Percentiles rank a stretch among this genome's conserved stretches.
Conservation (phyloP, 2,113 vertebrate genomes). For the Boulengeromyrus knoepffleri region DNA sequence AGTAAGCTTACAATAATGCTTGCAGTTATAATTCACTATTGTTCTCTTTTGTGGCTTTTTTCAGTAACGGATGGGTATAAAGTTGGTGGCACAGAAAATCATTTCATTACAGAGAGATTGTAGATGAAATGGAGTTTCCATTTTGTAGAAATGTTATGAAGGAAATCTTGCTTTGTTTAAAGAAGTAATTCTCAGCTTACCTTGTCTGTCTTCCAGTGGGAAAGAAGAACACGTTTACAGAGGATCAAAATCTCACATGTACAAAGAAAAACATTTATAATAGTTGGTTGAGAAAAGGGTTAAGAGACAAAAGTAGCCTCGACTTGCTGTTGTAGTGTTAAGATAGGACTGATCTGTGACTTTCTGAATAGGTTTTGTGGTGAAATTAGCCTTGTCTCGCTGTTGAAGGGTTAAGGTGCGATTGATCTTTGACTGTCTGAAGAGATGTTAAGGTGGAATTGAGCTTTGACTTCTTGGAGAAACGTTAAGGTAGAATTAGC, state of each 20-base stretch:
- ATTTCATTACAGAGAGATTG: not conserved
- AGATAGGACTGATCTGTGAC: not conserved
- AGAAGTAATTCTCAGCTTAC: not conserved
- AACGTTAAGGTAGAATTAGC: not conserved
- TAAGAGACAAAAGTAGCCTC: not conserved
- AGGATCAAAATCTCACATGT: not conserved
- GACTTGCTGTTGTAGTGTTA: not conserved
- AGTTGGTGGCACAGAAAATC: not conserved
- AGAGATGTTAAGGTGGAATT: not conserved
- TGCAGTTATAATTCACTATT: not conserved
- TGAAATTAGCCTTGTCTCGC: not conserved
- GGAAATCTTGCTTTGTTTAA: not conserved
- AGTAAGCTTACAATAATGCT: not conserved
- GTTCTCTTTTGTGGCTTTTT: not conserved
- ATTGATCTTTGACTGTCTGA: not conserved
- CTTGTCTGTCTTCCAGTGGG: not conserved
- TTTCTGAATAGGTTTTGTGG: not conserved
- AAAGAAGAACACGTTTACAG: not conserved
- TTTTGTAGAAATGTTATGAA: not conserved
- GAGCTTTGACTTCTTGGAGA: not conserved
- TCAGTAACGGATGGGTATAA: not conserved
- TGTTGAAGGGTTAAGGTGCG: not conserved
- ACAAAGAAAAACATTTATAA: not conserved
- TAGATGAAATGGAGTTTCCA: not conserved
- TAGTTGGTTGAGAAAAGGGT: not conserved